Evolutionary conservation across 1,140 invertebrate species (phyloP).

Genomic region (Formica exsecta): DNA sequence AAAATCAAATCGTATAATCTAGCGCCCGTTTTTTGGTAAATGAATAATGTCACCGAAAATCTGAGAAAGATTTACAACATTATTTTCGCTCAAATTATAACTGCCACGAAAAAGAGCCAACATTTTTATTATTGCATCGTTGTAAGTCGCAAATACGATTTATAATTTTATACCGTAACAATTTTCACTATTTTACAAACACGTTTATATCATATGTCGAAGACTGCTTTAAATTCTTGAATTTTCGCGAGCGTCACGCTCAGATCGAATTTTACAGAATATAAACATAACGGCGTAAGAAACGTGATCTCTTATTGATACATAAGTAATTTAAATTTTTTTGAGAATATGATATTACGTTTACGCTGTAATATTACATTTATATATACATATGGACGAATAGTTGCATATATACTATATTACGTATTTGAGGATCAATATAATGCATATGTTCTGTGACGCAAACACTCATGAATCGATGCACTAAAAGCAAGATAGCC

Average conservation of each 20-base stretch:
- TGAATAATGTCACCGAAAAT: neutral
- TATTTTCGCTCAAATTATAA: conserved; percentile 45
- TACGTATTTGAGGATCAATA: neutral
- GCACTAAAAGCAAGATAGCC: neutral
- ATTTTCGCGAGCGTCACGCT: neutral
- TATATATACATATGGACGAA: neutral
- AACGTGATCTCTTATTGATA: neutral
- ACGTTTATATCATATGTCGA: neutral
- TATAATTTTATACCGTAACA: conserved; percentile 37
- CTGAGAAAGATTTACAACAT: conserved; percentile 19
- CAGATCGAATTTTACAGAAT: neutral
- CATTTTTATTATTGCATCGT: conserved; percentile 15
- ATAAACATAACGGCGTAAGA: neutral
- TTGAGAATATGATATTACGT: neutral
- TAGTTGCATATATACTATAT: neutral
- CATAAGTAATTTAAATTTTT: neutral
- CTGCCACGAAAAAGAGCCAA: conserved; percentile 23
- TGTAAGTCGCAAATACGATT: conserved; percentile 1
- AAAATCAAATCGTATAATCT: conserved; percentile 27
- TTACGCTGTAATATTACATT: conserved; percentile 25
- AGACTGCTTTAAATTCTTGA: conserved; percentile 22
- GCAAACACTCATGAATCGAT: conserved; percentile 15
- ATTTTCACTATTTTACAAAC: conserved; percentile 39
- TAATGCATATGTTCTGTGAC: conserved; percentile 20
- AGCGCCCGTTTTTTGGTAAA: neutral